Evolutionary conservation across 2,797 vertebrate species (phyloP).

Genomic region (Avahi laniger): DNA sequence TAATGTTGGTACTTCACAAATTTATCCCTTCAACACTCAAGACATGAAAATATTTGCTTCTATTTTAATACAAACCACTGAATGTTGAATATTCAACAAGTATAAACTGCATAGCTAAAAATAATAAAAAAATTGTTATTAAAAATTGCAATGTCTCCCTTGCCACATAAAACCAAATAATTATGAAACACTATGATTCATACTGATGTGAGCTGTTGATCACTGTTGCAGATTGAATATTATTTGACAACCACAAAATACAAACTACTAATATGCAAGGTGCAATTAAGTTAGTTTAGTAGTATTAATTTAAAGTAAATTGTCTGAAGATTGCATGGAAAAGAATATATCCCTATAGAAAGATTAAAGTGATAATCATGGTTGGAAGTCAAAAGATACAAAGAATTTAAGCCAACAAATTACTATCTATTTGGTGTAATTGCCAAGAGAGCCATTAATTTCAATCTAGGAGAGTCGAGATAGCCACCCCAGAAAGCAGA

Average conservation of each 20-base stretch:
- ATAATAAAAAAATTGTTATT: neutral
- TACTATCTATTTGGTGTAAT: neutral
- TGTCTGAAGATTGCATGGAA: neutral
- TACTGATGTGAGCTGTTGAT: neutral
- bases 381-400: neutral
- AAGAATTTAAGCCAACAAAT: neutral
- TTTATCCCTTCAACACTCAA: neutral
- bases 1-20: conserved; percentile 1
- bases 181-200: neutral
- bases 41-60: neutral
- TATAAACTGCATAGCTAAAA: neutral
- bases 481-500: neutral
- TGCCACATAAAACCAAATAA: neutral
- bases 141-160: neutral
- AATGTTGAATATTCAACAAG: neutral
- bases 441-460: neutral
- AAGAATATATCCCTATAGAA: neutral
- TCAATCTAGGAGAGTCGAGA: neutral
- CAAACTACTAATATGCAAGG: neutral
- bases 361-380: neutral
- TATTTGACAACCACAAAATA: neutral
- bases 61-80: neutral
- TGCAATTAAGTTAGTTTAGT: neutral
- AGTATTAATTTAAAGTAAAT: neutral
- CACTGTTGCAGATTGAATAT: neutral